Base-by-base conservation (phyloP, 2,888 invertebrate genomes). In the Mechanitis messenoides region DNA sequence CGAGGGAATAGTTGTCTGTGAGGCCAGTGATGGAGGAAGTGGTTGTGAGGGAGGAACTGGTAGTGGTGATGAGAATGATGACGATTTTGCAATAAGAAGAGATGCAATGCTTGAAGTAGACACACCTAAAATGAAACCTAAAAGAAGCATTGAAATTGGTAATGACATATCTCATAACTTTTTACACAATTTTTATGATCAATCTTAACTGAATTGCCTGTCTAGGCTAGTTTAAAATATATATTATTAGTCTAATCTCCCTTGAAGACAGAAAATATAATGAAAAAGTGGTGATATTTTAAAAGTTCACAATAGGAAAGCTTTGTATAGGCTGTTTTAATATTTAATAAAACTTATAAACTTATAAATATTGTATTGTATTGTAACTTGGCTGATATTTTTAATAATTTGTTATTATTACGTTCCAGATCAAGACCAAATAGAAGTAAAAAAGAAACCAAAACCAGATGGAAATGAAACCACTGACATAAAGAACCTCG, bases 371-470 rank as follows among this genome's bases (percentile, higher is more conserved):
- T 20, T 20, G 20, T 20, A 20, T 20, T 20, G 20, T 20, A 20
- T 20, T 20, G 0, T 55, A 12, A 2, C 35, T 33, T 35, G 12
- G 11, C 12, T 33, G n/a, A 11, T 35, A 54, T 12, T 33, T 2
- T 9, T 6, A 35, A 35, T 35, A 35, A 35, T 5, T 4, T 42
- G 9, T 9, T n/a, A 6, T 45, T 38, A n/a, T 42, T 4, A 5
- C 28, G n/a, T 28, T 55, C 6, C 38, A 55, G 38, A 33, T 7
- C 42, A 20, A 42, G 38, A 35, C 12, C n/a, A 31, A 35, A 28
- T 58, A 7, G 50, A 58, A 53, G 58, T 58, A 58, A 58, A 38
- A 50, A 50, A 35, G 53, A 58, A 50, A 33, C 20, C 50, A 38
- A 38, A 58, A 38, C 11, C 31, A n/a, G 58, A 58, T 28, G 45